Evolutionary conservation across 2,888 invertebrate species (phyloP).

Genomic region (Vesta saturnalis): DNA sequence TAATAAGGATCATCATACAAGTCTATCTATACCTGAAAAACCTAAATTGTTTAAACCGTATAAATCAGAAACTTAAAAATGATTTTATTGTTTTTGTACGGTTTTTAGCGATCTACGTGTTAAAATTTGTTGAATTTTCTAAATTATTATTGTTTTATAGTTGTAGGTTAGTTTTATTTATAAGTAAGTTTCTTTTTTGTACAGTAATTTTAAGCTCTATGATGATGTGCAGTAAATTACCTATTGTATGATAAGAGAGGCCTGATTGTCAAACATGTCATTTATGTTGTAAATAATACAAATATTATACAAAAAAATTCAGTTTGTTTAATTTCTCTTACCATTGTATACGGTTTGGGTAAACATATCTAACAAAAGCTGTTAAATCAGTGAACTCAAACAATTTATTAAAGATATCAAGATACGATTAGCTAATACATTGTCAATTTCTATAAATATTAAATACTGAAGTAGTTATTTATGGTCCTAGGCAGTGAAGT

Average conservation of each 20-base stretch:
- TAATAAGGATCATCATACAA: conserved; percentile 51
- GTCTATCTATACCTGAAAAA: conserved; percentile 60
- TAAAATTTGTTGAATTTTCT: conserved; percentile 8
- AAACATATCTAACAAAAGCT: too few relatives aligned
- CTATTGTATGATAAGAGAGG: background rate
- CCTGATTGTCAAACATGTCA: conserved; percentile 4
- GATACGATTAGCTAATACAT: too few relatives aligned
- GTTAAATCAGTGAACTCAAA: too few relatives aligned
- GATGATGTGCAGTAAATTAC: background rate
- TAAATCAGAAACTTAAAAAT: conserved; percentile 66
- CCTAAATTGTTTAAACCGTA: conserved; percentile 82
- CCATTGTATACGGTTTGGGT: too few relatives aligned
- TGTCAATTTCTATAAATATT: too few relatives aligned
- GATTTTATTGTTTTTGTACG: background rate
- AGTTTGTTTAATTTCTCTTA: too few relatives aligned
- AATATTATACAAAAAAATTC: too few relatives aligned
- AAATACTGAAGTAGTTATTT: too few relatives aligned
- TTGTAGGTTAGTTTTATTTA: background rate
- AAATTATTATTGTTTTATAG: conserved; percentile 6
- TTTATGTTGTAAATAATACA: conserved; percentile 6
- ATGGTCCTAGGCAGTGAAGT: too few relatives aligned
- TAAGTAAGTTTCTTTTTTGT: background rate
- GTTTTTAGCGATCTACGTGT: background rate
- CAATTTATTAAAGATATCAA: too few relatives aligned
- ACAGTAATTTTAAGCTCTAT: background rate